A percentile compares a stretch with the other conserved stretches of the same genome.
Conservation (phyloP, 2,888 invertebrate species). For the Nysson spinosus region DNA sequence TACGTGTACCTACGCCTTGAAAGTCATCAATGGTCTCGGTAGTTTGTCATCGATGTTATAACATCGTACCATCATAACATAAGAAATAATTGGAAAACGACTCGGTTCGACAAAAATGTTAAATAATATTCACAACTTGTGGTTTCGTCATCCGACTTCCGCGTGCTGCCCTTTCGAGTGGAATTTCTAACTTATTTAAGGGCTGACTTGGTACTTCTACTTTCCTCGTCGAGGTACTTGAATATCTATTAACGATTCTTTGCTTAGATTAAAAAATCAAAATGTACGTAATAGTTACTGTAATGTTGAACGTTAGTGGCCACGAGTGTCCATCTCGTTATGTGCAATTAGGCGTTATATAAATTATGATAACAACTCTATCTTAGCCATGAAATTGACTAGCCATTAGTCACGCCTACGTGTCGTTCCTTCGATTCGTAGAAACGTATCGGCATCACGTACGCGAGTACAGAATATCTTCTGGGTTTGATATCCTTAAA, state of each 20-base stretch:
- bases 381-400: not conserved
- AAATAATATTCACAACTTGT: conserved; percentile 18
- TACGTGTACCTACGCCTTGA: too few relatives aligned
- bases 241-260: conserved; percentile 26
- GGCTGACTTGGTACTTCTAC: not conserved
- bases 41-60: too few relatives aligned
- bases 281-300: not conserved
- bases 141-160: conserved; percentile 19
- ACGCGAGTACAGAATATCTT: not conserved
- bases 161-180: conserved; percentile 11
- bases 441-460: not conserved
- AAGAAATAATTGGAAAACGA: too few relatives aligned
- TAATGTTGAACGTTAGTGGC: too few relatives aligned
- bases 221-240: conserved; percentile 6
- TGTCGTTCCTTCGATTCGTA: not conserved
- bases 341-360: too few relatives aligned
- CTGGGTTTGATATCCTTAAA: not conserved
- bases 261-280: too few relatives aligned
- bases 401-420: not conserved
- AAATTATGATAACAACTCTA: too few relatives aligned
- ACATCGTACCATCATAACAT: too few relatives aligned
- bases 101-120: too few relatives aligned
- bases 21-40: too few relatives aligned
- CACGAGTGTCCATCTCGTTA: too few relatives aligned
- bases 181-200: conserved; percentile 19